A percentile compares a stretch with the other conserved stretches of the same genome.
These are phyloP conservation scores for Podabrus alpinus DNA, from an alignment of 2,888 invertebrate species.

Conservation along the genomic window DNA sequence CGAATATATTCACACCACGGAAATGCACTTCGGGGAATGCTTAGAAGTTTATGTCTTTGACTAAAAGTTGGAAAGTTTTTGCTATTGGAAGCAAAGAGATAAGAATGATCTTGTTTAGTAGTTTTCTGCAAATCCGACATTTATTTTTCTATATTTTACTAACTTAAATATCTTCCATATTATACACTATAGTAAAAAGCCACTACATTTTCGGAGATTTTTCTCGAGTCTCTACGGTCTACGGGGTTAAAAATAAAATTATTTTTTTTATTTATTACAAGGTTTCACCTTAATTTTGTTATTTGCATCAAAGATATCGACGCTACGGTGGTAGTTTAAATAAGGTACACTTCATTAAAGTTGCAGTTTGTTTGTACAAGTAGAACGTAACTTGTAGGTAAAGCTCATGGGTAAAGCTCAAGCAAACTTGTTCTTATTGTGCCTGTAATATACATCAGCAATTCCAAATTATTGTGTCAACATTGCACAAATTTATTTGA, in stretches of 20 bases:
- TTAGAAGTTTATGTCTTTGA: slow-evolving; percentile 30
- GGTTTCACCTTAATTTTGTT: slow-evolving; percentile 9
- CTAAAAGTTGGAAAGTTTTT: slow-evolving; percentile 30
- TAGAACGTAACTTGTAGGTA: slow-evolving; percentile 21
- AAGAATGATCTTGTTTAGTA: slow-evolving; percentile 21
- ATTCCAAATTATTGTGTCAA: not conserved
- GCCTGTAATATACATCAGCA: not conserved
- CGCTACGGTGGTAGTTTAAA: slow-evolving; percentile 31
- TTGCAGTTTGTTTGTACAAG: slow-evolving; percentile 33
- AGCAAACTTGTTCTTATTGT: slow-evolving; percentile 14
- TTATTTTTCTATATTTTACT: slow-evolving; percentile 26
- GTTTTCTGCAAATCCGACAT: slow-evolving; percentile 24
- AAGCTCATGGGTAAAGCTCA: slow-evolving; percentile 8
- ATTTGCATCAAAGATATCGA: not conserved
- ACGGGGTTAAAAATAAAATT: not conserved
- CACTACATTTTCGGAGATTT: not conserved
- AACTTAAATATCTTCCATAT: not conserved
- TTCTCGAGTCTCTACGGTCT: not conserved
- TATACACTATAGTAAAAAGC: not conserved
- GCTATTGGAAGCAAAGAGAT: slow-evolving; percentile 30
- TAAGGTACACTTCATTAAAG: slow-evolving; percentile 35
- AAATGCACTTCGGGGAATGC: slow-evolving; percentile 33
- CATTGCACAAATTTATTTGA: not conserved
- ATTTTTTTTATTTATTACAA: not conserved
- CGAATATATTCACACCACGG: slow-evolving; percentile 34